Evolutionary conservation across 2,797 vertebrate genomes (phyloP), one percentile per base, ranked within the genome.

Genomic region (Cossypha heuglini): DNA sequence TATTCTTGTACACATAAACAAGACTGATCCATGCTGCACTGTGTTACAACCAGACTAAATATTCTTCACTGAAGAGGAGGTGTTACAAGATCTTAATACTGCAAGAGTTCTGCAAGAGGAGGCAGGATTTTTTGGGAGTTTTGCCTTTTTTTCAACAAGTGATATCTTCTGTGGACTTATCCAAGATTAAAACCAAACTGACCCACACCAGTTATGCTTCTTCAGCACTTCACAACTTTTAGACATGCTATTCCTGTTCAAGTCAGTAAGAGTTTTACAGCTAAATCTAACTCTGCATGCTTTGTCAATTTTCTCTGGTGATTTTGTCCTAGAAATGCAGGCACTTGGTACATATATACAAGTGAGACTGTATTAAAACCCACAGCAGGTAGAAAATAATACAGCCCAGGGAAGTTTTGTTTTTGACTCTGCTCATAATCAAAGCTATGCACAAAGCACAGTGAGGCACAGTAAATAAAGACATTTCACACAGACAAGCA

Each of bases 341-440:
- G 37, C 67, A 78, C 63, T 95, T n/a, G n/a, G 49, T 89, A 71
- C 21, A 12, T 22, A 46, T 8, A 67, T 22, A 86, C 75, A 63
- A 91, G 25, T 37, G 49, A 77, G 58, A 71, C 59, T 33, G 45
- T 31, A 94, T 86, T 89, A 94, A 96, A 94, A 94, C 68, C 94
- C 91, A 80, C 93, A 94, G 93, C 89, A 97, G 93, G 94, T 94
- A 92, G 85, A 95, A 91, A 86, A 80, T 51, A 79, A 76, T 49
- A 74, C 45, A 77, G 45, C 68, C 68, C 61, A 86, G 68, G 57
- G 67, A 95, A 88, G 82, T 85, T 89, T 74, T 72, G 33, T 19
- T 10, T 68, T 88, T 88, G 45, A 67, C 31, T 82, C 76, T 62
- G 28, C 42, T 89, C 54, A 55, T 84, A 82, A 83, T 68, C 88